Percentiles rank a stretch among this genome's conserved stretches.
phyloP scores from a whole-genome alignment of 1,140 invertebrate genomes.

The Globodera ellingtonae region DNA sequence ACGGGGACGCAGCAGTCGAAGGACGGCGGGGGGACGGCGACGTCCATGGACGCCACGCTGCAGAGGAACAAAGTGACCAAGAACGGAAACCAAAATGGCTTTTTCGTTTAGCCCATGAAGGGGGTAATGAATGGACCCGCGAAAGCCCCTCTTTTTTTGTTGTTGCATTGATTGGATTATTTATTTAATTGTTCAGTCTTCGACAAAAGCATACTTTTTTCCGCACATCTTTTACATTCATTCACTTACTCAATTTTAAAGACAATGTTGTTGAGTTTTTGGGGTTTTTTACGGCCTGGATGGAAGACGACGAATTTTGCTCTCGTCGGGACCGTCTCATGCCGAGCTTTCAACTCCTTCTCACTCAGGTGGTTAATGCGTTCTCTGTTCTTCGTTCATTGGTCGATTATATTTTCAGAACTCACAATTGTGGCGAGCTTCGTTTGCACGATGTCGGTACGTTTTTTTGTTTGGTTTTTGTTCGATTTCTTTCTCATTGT shows the following conservation, averaged over 20 bases:
- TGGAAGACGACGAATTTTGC: neutral
- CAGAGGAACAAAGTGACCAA: neutral
- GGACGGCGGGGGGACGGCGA: neutral
- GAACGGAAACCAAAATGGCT: neutral
- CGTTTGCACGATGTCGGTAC: constrained; percentile 41
- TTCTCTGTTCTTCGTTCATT: neutral
- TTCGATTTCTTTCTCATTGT: constrained; percentile 11
- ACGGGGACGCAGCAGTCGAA: neutral
- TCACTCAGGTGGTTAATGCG: neutral
- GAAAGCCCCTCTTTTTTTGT: no score
- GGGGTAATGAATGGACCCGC: neutral
- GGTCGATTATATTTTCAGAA: constrained; percentile 3
- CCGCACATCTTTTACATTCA: no score
- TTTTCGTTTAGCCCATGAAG: neutral
- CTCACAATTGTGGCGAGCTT: constrained; percentile 54
- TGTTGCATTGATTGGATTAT: no score
- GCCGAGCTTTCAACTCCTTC: neutral
- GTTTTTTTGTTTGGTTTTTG: constrained; percentile 6
- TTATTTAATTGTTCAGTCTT: no score
- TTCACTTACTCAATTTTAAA: no score
- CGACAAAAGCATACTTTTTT: no score
- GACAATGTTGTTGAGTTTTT: no score
- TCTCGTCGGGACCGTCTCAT: neutral
- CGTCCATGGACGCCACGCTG: neutral
- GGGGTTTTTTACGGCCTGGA: no score